A percentile compares a stretch with the other conserved stretches of the same genome.
Conservation (phyloP, 1,140 invertebrate genomes). For the Frieseomelitta varia region DNA sequence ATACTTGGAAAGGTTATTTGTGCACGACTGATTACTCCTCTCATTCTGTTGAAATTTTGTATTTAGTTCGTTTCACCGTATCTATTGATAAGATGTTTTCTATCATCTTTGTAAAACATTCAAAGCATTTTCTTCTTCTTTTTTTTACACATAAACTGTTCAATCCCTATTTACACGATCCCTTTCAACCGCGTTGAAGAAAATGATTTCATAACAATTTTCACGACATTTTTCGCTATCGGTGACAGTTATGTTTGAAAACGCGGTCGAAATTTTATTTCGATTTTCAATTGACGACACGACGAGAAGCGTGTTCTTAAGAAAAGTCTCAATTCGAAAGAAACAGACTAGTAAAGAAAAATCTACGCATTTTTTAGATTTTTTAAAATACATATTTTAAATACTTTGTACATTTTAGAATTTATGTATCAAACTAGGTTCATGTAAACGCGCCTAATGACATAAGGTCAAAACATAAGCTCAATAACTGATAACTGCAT, state of each 20-base stretch:
- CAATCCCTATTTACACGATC: slow-evolving; percentile 19
- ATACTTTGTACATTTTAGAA: background rate
- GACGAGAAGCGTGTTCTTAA: background rate
- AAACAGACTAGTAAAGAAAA: background rate
- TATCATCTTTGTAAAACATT: slow-evolving; percentile 20
- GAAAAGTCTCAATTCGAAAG: background rate
- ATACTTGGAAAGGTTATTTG: background rate
- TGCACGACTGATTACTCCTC: background rate
- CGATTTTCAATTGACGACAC: background rate
- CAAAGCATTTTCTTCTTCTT: background rate
- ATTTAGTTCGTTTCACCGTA: background rate
- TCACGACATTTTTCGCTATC: background rate
- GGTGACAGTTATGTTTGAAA: background rate
- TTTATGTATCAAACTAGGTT: background rate
- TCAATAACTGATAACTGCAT: background rate
- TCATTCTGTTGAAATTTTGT: background rate
- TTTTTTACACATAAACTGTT: background rate
- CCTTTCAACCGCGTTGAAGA: background rate
- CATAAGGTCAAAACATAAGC: background rate
- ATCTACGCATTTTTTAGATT: background rate
- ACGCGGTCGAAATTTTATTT: background rate
- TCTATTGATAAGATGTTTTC: background rate
- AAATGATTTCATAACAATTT: background rate
- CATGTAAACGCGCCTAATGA: background rate
- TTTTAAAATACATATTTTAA: background rate